A percentile compares a stretch with the other conserved stretches of the same genome.
These are phyloP conservation scores for Aphidoletes aphidimyza DNA, from an alignment of 2,888 invertebrate genomes.

Conservation along the genomic window DNA sequence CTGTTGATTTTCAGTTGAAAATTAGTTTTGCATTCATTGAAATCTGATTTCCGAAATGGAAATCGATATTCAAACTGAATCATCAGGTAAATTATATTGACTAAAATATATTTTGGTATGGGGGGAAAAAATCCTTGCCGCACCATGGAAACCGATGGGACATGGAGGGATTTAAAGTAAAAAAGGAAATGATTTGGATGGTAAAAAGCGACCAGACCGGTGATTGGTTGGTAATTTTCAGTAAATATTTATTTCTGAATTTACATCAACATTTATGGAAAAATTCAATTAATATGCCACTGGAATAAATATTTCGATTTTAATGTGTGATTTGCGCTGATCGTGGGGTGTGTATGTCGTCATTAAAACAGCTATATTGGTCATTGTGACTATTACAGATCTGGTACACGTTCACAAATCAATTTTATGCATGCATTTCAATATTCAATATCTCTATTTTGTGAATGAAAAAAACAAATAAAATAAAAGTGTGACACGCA, in stretches of 20 bases:
- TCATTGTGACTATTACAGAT: not conserved
- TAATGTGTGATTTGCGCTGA: not conserved
- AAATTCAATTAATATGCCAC: not conserved
- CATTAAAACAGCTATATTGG: constrained; percentile 18
- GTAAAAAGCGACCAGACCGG: not conserved
- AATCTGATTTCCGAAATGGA: not conserved
- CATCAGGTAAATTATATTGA: not conserved
- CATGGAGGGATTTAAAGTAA: too few relatives aligned
- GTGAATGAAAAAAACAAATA: too few relatives aligned
- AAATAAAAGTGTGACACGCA: too few relatives aligned
- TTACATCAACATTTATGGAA: not conserved
- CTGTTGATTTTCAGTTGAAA: not conserved
- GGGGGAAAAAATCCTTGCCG: not conserved
- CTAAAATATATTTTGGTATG: not conserved
- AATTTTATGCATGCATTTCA: constrained; percentile 8
- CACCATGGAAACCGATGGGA: too few relatives aligned
- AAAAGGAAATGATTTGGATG: too few relatives aligned
- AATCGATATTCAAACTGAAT: not conserved
- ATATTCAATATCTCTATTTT: not conserved
- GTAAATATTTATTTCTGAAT: not conserved
- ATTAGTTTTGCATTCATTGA: not conserved
- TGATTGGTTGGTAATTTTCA: not conserved
- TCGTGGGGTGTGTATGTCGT: not conserved
- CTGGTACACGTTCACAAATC: constrained; percentile 26
- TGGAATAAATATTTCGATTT: not conserved